phyloP scores from a whole-genome alignment of 1,140 invertebrate genomes.

The Hetaerina americana region DNA sequence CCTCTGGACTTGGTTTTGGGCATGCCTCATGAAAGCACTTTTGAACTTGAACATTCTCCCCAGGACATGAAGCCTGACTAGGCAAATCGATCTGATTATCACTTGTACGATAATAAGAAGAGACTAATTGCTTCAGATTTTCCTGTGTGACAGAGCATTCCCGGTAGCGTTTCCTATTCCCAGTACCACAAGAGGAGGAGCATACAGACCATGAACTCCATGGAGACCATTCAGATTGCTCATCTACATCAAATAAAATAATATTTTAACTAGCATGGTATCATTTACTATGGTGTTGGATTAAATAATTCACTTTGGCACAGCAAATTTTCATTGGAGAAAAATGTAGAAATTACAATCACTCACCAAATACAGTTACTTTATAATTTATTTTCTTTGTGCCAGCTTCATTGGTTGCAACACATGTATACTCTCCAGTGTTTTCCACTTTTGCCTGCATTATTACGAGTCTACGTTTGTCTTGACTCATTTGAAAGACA shows the following conservation, averaged over 20 bases:
- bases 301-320: too few relatives aligned
- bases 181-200: conserved; percentile 34
- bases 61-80: conserved; percentile 34
- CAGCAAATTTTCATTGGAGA: too few relatives aligned
- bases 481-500: background rate
- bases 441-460: conserved; percentile 8
- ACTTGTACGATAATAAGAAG: background rate
- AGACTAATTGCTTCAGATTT: background rate
- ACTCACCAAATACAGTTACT: conserved; percentile 33
- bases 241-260: conserved; percentile 19
- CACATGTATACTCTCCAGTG: conserved; percentile 32
- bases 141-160: conserved; percentile 27
- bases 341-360: too few relatives aligned
- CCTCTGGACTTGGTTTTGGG: conserved; percentile 31
- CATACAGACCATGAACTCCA: conserved; percentile 39
- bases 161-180: conserved; percentile 26
- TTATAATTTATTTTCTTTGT: conserved; percentile 33
- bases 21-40: conserved; percentile 31
- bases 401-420: conserved; percentile 37
- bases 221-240: conserved; percentile 32
- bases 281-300: too few relatives aligned
- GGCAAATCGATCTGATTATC: conserved; percentile 33
- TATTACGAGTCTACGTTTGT: background rate
- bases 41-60: conserved; percentile 36
- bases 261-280: too few relatives aligned